Evolutionary conservation across 2,888 invertebrate genomes (phyloP).

Genomic region (Drosophila eohydei): DNA sequence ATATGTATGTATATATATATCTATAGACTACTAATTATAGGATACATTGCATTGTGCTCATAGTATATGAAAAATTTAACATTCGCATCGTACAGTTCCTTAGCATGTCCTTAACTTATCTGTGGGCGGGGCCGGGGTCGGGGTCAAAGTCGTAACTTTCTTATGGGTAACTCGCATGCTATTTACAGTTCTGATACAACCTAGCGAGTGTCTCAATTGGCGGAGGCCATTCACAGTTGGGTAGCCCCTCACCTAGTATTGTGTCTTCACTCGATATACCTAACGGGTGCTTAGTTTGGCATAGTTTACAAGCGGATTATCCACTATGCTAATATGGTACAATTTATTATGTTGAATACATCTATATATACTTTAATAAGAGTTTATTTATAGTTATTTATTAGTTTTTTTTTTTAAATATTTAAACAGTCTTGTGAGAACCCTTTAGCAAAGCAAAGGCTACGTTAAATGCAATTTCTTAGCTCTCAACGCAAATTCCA

Average conservation of each 20-base stretch:
- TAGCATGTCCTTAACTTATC: conserved; percentile 12
- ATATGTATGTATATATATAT: conserved; percentile 51
- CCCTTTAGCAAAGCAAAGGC: conserved; percentile 57
- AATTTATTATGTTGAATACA: conserved; percentile 58
- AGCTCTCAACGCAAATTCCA: neutral
- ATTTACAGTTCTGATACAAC: conserved; percentile 77
- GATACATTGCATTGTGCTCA: conserved; percentile 83
- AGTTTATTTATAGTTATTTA: conserved; percentile 3
- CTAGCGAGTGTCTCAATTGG: conserved; percentile 71
- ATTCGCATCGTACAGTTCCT: conserved; percentile 54
- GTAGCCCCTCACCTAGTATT: conserved; percentile 40
- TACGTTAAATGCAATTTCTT: conserved; percentile 58
- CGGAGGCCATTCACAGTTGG: conserved; percentile 47
- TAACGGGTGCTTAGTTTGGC: conserved; percentile 72
- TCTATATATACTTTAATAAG: conserved; percentile 42
- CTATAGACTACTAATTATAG: conserved; percentile 77
- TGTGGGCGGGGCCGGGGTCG: too few species aligned
- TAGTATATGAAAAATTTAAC: conserved; percentile 67
- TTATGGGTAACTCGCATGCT: conserved; percentile 42
- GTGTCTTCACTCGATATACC: conserved; percentile 74
- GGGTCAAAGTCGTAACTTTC: neutral
- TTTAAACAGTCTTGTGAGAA: conserved; percentile 78
- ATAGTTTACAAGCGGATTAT: conserved; percentile 61
- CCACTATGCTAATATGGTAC: conserved; percentile 42
- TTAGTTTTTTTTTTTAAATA: conserved; percentile 15